These are phyloP conservation scores for Pristionchus fissidentatus DNA, from an alignment of 2,888 invertebrate genomes.

Conservation along the genomic window DNA sequence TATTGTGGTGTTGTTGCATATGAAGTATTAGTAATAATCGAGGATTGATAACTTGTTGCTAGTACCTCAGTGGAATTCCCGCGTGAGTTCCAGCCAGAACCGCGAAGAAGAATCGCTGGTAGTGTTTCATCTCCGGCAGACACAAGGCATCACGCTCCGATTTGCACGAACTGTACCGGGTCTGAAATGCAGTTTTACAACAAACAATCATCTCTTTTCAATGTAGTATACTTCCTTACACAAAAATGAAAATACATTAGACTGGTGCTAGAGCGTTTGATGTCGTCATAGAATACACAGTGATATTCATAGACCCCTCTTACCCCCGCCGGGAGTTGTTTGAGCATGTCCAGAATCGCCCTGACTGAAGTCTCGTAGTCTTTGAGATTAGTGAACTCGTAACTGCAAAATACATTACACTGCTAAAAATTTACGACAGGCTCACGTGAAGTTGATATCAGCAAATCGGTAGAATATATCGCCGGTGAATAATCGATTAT, in stretches of 20 bases:
- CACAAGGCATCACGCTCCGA: slow-evolving; percentile 58
- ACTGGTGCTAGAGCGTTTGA: not conserved
- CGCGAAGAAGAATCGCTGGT: slow-evolving; percentile 61
- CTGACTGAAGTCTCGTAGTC: slow-evolving; percentile 62
- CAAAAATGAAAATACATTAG: too few relatives aligned
- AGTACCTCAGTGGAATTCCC: slow-evolving; percentile 59
- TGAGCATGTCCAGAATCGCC: slow-evolving; percentile 56
- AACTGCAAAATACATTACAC: slow-evolving; percentile 53
- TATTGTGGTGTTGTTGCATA: too few relatives aligned
- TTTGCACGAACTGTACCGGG: slow-evolving; percentile 58
- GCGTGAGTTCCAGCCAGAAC: slow-evolving; percentile 62
- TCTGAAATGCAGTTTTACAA: slow-evolving; percentile 53
- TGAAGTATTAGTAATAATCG: not conserved
- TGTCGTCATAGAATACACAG: not conserved
- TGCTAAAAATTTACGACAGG: not conserved
- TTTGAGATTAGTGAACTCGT: slow-evolving; percentile 60
- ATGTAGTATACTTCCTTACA: too few relatives aligned
- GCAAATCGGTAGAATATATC: slow-evolving; percentile 64
- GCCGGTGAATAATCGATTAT: slow-evolving; percentile 60
- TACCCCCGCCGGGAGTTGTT: slow-evolving; percentile 29
- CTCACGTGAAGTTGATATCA: slow-evolving; percentile 62
- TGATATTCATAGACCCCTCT: not conserved
- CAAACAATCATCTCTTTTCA: too few relatives aligned
- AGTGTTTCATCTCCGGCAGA: slow-evolving; percentile 59
- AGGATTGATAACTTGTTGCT: not conserved